Conservation (phyloP, 1,140 invertebrate genomes). For the Bombus waltoni region DNA sequence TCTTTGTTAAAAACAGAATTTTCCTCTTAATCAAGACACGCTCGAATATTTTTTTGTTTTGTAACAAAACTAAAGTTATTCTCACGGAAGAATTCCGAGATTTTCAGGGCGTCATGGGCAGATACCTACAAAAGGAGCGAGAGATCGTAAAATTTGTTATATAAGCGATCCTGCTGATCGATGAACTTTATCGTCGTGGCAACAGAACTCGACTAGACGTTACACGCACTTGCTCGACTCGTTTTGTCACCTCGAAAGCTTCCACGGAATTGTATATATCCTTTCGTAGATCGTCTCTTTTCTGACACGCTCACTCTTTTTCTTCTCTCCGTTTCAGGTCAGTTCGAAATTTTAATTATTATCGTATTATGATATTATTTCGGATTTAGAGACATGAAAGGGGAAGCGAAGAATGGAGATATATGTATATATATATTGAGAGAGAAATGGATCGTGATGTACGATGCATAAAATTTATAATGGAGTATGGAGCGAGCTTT, state of each 20-base stretch:
- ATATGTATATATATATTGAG: too few relatives aligned
- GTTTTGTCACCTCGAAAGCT: too few relatives aligned
- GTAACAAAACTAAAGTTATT: too few relatives aligned
- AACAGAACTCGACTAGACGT: not conserved
- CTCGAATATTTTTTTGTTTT: not conserved
- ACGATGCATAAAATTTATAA: not conserved
- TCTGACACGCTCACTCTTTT: not conserved
- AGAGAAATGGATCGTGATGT: not conserved
- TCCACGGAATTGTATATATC: constrained; percentile 28
- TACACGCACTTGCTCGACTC: not conserved
- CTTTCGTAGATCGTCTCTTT: not conserved
- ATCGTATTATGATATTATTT: not conserved
- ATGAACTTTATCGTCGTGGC: not conserved
- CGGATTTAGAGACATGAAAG: not conserved
- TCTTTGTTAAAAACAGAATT: not conserved
- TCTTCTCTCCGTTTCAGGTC: not conserved
- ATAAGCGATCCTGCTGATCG: not conserved
- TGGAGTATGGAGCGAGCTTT: not conserved
- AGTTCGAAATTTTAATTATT: constrained; percentile 27
- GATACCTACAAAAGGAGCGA: not conserved
- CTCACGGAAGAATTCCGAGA: not conserved
- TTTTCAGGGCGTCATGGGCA: too few relatives aligned
- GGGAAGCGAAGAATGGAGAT: not conserved
- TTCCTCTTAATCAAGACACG: not conserved
- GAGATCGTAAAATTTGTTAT: not conserved